Evolutionary conservation across 2,113 vertebrate species (phyloP), one percentile per base, ranked within the genome.

Genomic region (Nicator chloris): DNA sequence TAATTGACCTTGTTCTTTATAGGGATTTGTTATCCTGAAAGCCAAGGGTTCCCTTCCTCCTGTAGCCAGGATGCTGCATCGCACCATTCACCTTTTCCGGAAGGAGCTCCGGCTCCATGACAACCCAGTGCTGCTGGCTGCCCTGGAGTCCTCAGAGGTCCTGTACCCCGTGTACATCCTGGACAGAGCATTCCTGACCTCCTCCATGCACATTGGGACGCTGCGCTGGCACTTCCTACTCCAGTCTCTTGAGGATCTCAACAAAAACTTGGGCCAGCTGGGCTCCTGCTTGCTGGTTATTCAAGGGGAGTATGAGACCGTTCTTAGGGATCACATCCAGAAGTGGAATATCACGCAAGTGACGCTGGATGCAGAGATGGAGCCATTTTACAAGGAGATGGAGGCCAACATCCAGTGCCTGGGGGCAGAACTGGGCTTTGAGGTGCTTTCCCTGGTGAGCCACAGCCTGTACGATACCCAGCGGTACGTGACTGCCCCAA

Each of bases 41-140:
- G 49, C 54, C 31, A 66, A 22, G 7, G 6, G 13, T 18, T 73
- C 39, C 42, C 9, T 79, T 42, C 37, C 23, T 54, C 24, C 39
- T 21, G 24, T 9, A 33, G 61, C 45, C 80, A 61, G 22, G 44
- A 97, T 97, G 97, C 24, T 44, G 3, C 96, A 96, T 57, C 93
- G 30, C 59, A 97, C 97, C 47, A 92, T 98, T 54, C 97, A 98
- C 31, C 95, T 98, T 16, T 98, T 98, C 80, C 92, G 95, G 8
- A 97, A 97, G 61, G 96, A 95, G 4, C 95, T 98, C 44, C 88
- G 96, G 33, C 97, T 98, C 30, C 97, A 97, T 0, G 97, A 98
- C 92, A 97, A 98, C 81, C 97, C 97, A 1, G 86, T 94, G 3
- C 86, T 98, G 72, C 65, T 97, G 93, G 95, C 90, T 2, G 97